phyloP scores from a whole-genome alignment of 92 coral and sea anemone genomes.

The Montipora capitata region DNA sequence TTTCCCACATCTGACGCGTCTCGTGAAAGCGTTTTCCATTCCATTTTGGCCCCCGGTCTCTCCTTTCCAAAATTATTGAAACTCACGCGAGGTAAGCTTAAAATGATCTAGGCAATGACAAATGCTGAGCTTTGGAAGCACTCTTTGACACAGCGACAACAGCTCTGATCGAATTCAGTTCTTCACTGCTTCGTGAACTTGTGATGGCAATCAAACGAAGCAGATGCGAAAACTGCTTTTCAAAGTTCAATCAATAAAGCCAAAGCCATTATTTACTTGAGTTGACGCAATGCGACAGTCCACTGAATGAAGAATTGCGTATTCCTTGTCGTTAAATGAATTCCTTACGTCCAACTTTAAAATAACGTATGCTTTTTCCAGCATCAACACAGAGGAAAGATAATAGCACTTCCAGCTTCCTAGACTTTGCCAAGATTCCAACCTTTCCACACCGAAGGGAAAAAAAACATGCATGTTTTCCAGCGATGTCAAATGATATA shows the following conservation, averaged over 20 bases:
- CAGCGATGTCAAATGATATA: not conserved
- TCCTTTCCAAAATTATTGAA: not conserved
- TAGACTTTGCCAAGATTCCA: not conserved
- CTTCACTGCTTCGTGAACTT: too few species aligned
- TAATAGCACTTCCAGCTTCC: not conserved
- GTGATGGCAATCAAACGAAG: not conserved
- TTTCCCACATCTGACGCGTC: not conserved
- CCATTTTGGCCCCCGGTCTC: not conserved
- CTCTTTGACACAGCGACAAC: not conserved
- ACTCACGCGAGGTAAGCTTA: not conserved
- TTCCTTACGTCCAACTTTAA: conserved; percentile 4
- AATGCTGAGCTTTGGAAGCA: not conserved
- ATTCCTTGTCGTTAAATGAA: conserved; percentile 19
- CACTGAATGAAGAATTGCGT: not conserved
- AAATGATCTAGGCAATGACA: too few species aligned
- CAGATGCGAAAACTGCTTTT: not conserved
- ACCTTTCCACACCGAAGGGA: not conserved
- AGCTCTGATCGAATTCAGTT: too few species aligned
- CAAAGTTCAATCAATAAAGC: not conserved
- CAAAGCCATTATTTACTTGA: conserved; percentile 7
- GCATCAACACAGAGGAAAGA: conserved; percentile 4
- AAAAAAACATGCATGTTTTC: conserved; percentile 15
- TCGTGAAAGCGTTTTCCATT: not conserved
- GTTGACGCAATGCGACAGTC: not conserved
- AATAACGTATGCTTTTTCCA: not conserved